A percentile compares a stretch with the other conserved stretches of the same genome.
phyloP scores from a whole-genome alignment of 2,888 invertebrate species.

The Geophilus truncorum region DNA sequence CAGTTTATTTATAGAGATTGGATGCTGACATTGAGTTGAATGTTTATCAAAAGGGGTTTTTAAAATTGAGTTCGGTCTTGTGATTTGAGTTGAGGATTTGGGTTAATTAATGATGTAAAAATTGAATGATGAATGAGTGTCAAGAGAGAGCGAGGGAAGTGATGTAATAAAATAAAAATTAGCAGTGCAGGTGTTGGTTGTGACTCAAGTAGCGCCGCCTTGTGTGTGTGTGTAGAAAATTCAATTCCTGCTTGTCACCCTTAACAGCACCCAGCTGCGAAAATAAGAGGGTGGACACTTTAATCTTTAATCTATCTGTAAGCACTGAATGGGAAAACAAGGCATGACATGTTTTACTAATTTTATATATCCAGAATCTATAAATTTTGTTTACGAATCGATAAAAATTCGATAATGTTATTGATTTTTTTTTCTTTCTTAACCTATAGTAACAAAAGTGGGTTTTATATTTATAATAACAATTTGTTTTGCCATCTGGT shows the following conservation, averaged over 20 bases:
- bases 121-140: background rate
- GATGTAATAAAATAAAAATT: constrained; percentile 5
- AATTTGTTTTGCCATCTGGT: too few relatives aligned
- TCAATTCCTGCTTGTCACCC: background rate
- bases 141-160: background rate
- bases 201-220: too few relatives aligned
- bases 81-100: too few relatives aligned
- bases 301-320: background rate
- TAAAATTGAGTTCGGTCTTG: too few relatives aligned
- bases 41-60: too few relatives aligned
- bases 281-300: background rate
- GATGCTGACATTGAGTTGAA: background rate
- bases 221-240: background rate
- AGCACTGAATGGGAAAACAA: background rate
- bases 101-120: background rate
- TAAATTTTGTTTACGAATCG: background rate
- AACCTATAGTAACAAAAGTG: background rate
- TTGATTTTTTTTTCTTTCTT: background rate
- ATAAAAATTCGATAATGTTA: too few relatives aligned
- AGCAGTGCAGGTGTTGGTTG: background rate
- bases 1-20: background rate
- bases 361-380: background rate
- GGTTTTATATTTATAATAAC: too few relatives aligned
- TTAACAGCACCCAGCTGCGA: background rate
- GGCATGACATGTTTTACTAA: background rate